Conservation (phyloP, 2,113 vertebrate species). For the Corvus hawaiiensis region DNA sequence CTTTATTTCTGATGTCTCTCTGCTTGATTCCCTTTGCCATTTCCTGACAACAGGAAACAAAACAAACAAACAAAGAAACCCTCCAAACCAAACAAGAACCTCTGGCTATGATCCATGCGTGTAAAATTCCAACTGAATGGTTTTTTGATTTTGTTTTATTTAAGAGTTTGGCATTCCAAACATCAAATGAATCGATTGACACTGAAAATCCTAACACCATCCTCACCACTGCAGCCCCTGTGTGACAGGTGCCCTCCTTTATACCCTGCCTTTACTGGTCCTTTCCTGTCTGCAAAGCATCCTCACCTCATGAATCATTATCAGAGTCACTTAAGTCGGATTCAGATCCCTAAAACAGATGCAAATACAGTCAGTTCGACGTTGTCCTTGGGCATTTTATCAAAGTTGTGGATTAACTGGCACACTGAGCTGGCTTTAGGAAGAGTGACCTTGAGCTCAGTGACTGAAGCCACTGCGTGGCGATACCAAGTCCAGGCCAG, state of each 20-base stretch:
- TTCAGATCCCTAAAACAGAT: slow-evolving; percentile 47
- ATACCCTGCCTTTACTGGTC: neutral
- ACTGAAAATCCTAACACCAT: neutral
- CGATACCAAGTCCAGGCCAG: neutral
- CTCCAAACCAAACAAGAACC: neutral
- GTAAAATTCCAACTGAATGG: neutral
- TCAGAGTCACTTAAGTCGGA: slow-evolving; percentile 9
- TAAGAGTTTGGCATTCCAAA: neutral
- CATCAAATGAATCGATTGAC: neutral
- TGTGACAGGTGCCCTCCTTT: neutral
- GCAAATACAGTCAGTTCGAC: neutral
- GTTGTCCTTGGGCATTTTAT: slow-evolving; percentile 24
- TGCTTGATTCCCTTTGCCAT: neutral
- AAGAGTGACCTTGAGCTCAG: neutral
- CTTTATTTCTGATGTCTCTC: neutral
- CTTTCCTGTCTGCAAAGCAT: neutral
- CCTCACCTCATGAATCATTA: neutral
- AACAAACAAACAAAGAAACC: neutral
- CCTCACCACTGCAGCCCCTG: neutral
- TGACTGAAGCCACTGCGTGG: neutral
- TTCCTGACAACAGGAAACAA: neutral
- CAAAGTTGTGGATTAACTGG: slow-evolving; percentile 37
- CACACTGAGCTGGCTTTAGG: slow-evolving; percentile 18
- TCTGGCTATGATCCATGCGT: neutral
- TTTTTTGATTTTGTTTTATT: neutral